phyloP scores from a whole-genome alignment of 2,888 invertebrate species.

The Mythimna impura region DNA sequence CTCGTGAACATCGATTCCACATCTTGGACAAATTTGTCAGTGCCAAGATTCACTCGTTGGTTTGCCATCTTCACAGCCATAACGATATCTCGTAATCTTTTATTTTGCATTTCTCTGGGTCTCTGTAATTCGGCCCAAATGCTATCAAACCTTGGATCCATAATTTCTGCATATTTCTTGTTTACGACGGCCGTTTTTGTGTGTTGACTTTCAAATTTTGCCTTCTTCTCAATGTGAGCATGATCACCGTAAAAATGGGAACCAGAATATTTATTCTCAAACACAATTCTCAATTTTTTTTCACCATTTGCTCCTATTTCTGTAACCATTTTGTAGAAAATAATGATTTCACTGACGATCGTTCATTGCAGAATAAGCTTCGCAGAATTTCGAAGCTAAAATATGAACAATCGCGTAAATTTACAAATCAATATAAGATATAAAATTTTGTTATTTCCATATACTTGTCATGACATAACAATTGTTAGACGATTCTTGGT shows the following conservation, averaged over 20 bases:
- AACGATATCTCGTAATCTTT: constrained; percentile 22
- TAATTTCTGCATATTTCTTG: background rate
- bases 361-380: constrained; percentile 14
- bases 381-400: background rate
- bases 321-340: constrained; percentile 40
- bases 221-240: background rate
- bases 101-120: constrained; percentile 2
- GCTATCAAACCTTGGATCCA: background rate
- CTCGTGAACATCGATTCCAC: constrained; percentile 68
- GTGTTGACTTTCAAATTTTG: background rate
- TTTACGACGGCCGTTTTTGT: background rate
- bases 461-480: background rate
- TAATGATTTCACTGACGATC: constrained; percentile 11
- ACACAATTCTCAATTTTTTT: constrained; percentile 62
- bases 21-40: constrained; percentile 71
- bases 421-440: background rate
- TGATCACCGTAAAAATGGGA: background rate
- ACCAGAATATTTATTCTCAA: constrained; percentile 46
- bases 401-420: constrained; percentile 18
- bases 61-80: constrained; percentile 31
- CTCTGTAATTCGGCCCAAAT: constrained; percentile 10
- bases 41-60: constrained; percentile 60
- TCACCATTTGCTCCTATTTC: constrained; percentile 19
- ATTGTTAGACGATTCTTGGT: background rate
- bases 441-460: background rate